phyloP scores from a whole-genome alignment of 2,888 invertebrate genomes.

The Ormyrus pomaceus region DNA sequence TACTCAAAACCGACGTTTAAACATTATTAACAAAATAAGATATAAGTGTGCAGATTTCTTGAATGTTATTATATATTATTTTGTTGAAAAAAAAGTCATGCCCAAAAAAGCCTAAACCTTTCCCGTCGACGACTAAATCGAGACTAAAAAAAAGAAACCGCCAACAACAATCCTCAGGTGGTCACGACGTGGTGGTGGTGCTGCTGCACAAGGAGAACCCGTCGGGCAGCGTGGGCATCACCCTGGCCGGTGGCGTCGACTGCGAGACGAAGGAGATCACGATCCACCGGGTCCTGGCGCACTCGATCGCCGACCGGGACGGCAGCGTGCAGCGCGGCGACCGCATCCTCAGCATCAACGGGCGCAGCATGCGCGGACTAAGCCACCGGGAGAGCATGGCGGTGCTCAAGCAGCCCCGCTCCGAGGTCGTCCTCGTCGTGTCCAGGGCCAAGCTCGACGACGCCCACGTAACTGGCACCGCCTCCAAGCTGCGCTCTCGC shows the following conservation, averaged over 20 bases:
- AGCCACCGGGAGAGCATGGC: conserved; percentile 92
- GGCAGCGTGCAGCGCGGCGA: conserved; percentile 92
- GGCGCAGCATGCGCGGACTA: conserved; percentile 87
- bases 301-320: conserved; percentile 91
- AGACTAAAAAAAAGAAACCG: not conserved
- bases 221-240: conserved; percentile 89
- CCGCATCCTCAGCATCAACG: conserved; percentile 92
- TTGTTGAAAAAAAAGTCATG: no score
- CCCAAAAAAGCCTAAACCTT: no score
- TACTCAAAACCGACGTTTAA: conserved; percentile 7
- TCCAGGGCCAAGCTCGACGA: conserved; percentile 77
- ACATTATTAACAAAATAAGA: conserved; percentile 5
- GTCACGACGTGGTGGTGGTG: conserved; percentile 80
- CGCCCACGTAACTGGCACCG: conserved; percentile 53
- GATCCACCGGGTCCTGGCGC: conserved; percentile 90
- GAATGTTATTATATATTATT: not conserved
- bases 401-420: conserved; percentile 87
- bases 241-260: conserved; percentile 91
- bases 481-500: conserved; percentile 55
- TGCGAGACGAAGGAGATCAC: conserved; percentile 95
- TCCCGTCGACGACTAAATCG: no score
- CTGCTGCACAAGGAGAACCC: conserved; percentile 82
- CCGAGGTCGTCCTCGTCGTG: conserved; percentile 84
- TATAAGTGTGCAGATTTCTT: conserved; percentile 7
- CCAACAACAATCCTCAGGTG: conserved; percentile 32